These are phyloP conservation scores for Dinocampus coccinellae DNA, from an alignment of 2,888 invertebrate species.

Conservation along the genomic window DNA sequence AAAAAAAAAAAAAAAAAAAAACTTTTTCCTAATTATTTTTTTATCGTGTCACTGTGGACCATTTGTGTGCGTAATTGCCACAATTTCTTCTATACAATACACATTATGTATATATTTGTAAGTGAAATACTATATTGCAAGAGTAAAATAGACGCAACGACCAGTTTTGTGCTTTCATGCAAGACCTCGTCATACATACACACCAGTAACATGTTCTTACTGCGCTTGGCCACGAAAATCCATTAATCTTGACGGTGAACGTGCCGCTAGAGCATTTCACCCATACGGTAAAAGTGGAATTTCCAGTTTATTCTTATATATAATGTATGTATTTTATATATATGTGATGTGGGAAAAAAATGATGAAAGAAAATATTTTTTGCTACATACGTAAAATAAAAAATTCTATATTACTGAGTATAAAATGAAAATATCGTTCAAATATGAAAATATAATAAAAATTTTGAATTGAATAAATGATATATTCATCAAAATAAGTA, in stretches of 20 bases:
- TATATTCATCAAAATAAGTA: too few species aligned
- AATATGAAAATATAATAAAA: too few species aligned
- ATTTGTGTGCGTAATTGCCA: not conserved
- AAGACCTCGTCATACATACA: constrained; percentile 26
- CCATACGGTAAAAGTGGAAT: constrained; percentile 12
- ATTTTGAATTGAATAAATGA: too few species aligned
- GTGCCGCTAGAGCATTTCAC: constrained; percentile 11
- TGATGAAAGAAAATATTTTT: not conserved
- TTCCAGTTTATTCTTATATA: constrained; percentile 12
- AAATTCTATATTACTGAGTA: too few species aligned
- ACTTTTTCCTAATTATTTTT: too few species aligned
- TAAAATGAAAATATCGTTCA: too few species aligned
- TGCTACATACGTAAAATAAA: constrained; percentile 9
- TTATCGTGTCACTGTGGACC: not conserved
- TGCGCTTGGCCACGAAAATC: constrained; percentile 38
- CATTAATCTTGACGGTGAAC: constrained; percentile 38
- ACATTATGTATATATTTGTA: not conserved
- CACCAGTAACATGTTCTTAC: constrained; percentile 1
- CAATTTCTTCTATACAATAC: not conserved
- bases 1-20: too few species aligned
- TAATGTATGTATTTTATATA: not conserved
- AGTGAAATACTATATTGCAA: constrained; percentile 3
- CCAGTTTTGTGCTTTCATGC: constrained; percentile 14
- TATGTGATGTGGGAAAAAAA: too few species aligned
- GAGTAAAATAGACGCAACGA: not conserved